These are phyloP conservation scores for Hozukius guyotensis DNA, from an alignment of 2,797 vertebrate species.

Conservation along the genomic window DNA sequence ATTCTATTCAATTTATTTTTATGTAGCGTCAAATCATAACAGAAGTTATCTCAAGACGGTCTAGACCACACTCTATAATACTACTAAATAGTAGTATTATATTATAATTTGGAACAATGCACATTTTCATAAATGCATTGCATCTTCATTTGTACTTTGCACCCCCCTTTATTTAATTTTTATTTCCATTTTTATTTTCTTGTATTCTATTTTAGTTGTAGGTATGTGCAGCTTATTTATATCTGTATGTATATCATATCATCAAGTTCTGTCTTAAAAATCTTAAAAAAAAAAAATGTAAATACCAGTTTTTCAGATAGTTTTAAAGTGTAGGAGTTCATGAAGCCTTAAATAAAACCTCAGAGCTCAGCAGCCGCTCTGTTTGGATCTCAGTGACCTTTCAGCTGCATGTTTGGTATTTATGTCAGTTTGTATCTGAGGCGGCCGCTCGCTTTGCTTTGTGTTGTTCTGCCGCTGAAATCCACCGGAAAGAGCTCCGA, in stretches of 20 bases:
- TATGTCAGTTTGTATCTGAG: slow-evolving; percentile 38
- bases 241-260: neutral
- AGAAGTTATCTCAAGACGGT: no score
- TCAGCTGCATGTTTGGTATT: slow-evolving; percentile 22
- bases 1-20: no score
- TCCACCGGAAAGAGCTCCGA: slow-evolving; percentile 13
- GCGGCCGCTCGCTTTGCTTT: neutral
- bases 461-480: slow-evolving; percentile 19
- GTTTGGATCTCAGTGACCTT: slow-evolving; percentile 40
- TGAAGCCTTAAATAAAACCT: neutral
- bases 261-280: neutral
- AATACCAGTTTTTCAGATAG: neutral
- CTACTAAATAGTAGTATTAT: no score
- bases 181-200: neutral
- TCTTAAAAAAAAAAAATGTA: neutral
- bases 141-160: neutral
- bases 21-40: no score
- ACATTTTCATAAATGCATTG: neutral
- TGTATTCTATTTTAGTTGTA: neutral
- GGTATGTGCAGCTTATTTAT: neutral
- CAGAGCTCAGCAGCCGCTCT: neutral
- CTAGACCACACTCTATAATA: no score
- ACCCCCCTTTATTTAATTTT: neutral
- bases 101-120: neutral
- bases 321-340: neutral